Conservation (phyloP, 2,888 invertebrate genomes). For the Nomada fabriciana region DNA sequence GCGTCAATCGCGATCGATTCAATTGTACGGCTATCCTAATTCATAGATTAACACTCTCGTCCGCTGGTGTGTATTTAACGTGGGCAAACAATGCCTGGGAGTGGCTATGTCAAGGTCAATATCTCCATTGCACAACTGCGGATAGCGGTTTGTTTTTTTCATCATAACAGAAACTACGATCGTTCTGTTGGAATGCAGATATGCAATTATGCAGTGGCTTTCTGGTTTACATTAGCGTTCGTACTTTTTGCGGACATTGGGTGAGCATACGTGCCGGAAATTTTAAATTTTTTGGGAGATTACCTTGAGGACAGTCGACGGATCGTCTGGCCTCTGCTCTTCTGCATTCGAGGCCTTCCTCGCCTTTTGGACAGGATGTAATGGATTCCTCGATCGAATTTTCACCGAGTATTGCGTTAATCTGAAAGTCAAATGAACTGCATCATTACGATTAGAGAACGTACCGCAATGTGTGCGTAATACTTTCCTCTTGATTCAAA, state of each 20-base stretch:
- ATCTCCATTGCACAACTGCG: constrained; percentile 55
- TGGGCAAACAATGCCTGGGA: constrained; percentile 64
- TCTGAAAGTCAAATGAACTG: constrained; percentile 67
- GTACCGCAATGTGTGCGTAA: neutral
- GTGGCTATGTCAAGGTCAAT: constrained; percentile 75
- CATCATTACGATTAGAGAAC: constrained; percentile 1
- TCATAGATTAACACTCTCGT: constrained; percentile 44
- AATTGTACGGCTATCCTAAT: constrained; percentile 19
- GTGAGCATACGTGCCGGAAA: neutral
- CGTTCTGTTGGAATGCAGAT: neutral
- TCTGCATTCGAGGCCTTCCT: constrained; percentile 83
- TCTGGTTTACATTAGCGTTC: neutral
- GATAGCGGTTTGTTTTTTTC: constrained; percentile 40
- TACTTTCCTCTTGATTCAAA: neutral
- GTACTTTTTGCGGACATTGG: neutral
- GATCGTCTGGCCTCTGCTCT: constrained; percentile 83
- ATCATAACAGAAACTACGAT: constrained; percentile 17
- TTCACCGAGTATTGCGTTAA: constrained; percentile 80
- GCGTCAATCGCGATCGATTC: neutral
- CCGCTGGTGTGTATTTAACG: constrained; percentile 36
- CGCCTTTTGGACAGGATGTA: constrained; percentile 81
- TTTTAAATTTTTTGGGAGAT: constrained; percentile 38
- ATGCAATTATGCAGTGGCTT: neutral
- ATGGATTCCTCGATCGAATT: constrained; percentile 77
- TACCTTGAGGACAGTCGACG: constrained; percentile 83